A percentile compares a stretch with the other conserved stretches of the same genome.
Evolutionary conservation across 1,140 invertebrate species (phyloP).

Genomic region (Episyrphus balteatus): DNA sequence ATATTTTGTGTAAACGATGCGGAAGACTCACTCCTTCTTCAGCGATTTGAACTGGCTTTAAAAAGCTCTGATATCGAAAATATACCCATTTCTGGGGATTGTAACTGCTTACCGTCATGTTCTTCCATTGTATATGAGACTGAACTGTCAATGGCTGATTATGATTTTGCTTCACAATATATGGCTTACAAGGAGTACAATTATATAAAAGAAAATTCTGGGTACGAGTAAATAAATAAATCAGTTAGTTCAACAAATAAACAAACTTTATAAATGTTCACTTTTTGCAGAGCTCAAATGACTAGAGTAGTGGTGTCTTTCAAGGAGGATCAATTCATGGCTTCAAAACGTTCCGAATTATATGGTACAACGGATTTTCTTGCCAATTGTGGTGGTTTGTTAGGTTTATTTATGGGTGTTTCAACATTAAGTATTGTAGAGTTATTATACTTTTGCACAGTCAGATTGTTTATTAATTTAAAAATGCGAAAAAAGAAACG

Average conservation of each 20-base stretch:
- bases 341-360: too few species aligned
- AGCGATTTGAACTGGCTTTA: constrained; percentile 27
- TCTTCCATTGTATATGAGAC: constrained; percentile 46
- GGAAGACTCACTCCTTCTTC: constrained; percentile 28
- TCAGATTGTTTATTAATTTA: constrained; percentile 38
- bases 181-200: constrained; percentile 2
- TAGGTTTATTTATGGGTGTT: too few species aligned
- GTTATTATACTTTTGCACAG: constrained; percentile 43
- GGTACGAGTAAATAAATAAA: too few species aligned
- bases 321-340: constrained; percentile 41
- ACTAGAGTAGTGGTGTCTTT: constrained; percentile 39
- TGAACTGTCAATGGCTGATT: constrained; percentile 46
- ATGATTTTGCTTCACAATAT: constrained; percentile 31
- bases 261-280: too few species aligned
- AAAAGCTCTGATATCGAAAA: constrained; percentile 18
- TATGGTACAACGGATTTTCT: too few species aligned
- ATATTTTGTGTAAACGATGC: constrained; percentile 34
- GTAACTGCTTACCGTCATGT: constrained; percentile 50
- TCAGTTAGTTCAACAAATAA: too few species aligned
- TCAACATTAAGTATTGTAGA: too few species aligned
- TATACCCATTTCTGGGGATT: constrained; percentile 27
- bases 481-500: constrained; percentile 30
- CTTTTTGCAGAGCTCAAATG: constrained; percentile 21
- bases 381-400: too few species aligned
- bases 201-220: too few species aligned